Evolutionary conservation across 2,113 vertebrate genomes (phyloP).

Genomic region (Salvelinus sp.): DNA sequence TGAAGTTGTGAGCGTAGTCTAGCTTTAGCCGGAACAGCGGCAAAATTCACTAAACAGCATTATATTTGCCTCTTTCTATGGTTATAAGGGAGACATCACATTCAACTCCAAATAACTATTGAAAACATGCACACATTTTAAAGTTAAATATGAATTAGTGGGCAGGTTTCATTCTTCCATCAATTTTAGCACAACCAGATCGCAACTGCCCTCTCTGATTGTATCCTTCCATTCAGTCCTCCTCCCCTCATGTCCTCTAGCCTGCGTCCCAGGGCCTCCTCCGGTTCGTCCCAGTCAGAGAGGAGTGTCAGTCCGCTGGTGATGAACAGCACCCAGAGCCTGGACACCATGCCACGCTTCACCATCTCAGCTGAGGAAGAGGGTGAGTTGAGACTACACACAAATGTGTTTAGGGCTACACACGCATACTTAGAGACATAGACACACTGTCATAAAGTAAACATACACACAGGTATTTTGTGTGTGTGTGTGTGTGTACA

Average conservation of each 20-base stretch:
- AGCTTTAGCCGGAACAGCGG: no score
- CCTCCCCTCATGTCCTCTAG: constrained; percentile 55
- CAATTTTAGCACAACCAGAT: no score
- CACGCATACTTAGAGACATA: background rate
- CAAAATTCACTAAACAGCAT: no score
- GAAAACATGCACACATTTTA: no score
- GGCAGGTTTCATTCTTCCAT: no score
- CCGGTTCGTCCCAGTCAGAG: constrained; percentile 83
- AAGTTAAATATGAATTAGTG: no score
- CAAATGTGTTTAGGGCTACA: background rate
- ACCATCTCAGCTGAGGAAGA: constrained; percentile 89
- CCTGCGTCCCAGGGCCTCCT: constrained; percentile 83
- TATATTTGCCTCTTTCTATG: no score
- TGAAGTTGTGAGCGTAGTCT: no score
- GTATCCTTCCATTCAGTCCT: background rate
- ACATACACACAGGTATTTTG: background rate
- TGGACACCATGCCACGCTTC: constrained; percentile 86
- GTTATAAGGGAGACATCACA: no score
- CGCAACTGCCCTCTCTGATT: background rate
- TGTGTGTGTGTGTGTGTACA: background rate
- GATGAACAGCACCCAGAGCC: constrained; percentile 82
- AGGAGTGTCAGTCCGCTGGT: constrained; percentile 76
- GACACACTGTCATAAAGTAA: background rate
- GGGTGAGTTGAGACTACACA: constrained; percentile 50
- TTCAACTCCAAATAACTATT: no score